These are phyloP conservation scores for Stenotaenia linearis DNA, from an alignment of 2,888 invertebrate genomes.

Conservation along the genomic window DNA sequence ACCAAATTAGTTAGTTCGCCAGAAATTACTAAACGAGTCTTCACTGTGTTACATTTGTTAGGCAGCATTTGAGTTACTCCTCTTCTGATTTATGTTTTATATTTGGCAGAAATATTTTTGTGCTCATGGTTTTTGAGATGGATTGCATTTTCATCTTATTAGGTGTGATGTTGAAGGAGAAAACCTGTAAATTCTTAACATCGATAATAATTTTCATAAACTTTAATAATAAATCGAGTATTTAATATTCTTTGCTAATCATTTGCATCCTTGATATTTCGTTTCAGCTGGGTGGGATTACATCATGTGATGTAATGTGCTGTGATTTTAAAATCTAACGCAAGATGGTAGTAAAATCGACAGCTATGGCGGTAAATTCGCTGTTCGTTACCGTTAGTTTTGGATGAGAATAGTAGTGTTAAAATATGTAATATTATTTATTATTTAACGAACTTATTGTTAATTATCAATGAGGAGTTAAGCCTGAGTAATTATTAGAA, in stretches of 20 bases:
- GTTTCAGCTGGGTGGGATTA: not conserved
- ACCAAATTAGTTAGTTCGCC: not conserved
- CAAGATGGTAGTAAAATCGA: too few species aligned
- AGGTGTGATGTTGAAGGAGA: not conserved
- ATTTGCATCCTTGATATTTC: not conserved
- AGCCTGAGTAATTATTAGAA: too few species aligned
- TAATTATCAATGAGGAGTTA: too few species aligned
- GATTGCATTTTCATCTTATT: not conserved
- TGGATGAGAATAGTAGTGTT: too few species aligned
- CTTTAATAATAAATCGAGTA: constrained; percentile 11
- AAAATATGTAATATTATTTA: too few species aligned
- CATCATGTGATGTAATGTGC: not conserved
- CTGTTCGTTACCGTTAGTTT: too few species aligned
- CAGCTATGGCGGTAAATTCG: too few species aligned
- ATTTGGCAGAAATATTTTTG: not conserved
- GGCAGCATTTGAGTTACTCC: not conserved
- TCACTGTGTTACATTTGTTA: not conserved
- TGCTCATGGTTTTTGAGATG: constrained; percentile 14
- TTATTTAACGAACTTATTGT: too few species aligned
- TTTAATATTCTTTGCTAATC: not conserved
- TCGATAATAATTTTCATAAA: constrained; percentile 18
- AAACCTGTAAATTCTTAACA: constrained; percentile 7
- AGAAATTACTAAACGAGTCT: not conserved
- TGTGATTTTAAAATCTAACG: too few species aligned
- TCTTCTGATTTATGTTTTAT: not conserved